Evolutionary conservation across 2,888 invertebrate genomes (phyloP).

Genomic region (Allygus modestus): DNA sequence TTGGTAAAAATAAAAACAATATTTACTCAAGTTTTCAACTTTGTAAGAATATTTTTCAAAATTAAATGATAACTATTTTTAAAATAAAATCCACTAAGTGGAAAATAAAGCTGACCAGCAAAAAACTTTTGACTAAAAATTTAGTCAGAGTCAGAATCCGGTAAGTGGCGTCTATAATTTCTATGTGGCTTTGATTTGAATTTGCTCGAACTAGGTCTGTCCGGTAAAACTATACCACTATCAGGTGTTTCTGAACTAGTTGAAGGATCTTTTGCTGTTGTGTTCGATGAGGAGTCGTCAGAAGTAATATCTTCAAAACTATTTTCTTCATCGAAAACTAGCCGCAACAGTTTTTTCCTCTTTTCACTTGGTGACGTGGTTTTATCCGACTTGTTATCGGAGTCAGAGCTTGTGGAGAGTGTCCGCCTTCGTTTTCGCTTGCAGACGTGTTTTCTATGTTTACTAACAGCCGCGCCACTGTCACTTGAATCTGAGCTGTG

Average conservation of each 20-base stretch:
- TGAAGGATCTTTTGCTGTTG: slow-evolving; percentile 46
- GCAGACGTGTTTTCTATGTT: slow-evolving; percentile 42
- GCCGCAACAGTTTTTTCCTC: slow-evolving; percentile 51
- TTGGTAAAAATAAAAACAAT: background rate
- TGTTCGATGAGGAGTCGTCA: slow-evolving; percentile 19
- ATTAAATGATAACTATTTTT: background rate
- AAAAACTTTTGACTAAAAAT: background rate
- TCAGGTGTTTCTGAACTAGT: slow-evolving; percentile 61
- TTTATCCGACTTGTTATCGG: slow-evolving; percentile 13
- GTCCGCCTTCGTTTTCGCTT: slow-evolving; percentile 45
- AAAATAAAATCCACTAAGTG: slow-evolving; percentile 5
- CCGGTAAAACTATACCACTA: slow-evolving; percentile 56
- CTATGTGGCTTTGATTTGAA: slow-evolving; percentile 54
- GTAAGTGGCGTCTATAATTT: slow-evolving; percentile 59
- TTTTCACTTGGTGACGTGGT: slow-evolving; percentile 35
- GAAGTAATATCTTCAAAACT: slow-evolving; percentile 52
- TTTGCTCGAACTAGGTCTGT: slow-evolving; percentile 60
- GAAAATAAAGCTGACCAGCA: slow-evolving; percentile 4
- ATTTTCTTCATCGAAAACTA: slow-evolving; percentile 50
- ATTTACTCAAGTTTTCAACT: background rate
- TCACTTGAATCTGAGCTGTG: slow-evolving; percentile 46
- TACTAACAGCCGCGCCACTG: slow-evolving; percentile 49
- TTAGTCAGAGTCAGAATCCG: slow-evolving; percentile 61
- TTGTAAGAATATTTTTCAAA: background rate
- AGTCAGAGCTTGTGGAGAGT: slow-evolving; percentile 40